These are phyloP conservation scores for Cyclina sinensis DNA, from an alignment of 1,140 invertebrate genomes.

Conservation along the genomic window DNA sequence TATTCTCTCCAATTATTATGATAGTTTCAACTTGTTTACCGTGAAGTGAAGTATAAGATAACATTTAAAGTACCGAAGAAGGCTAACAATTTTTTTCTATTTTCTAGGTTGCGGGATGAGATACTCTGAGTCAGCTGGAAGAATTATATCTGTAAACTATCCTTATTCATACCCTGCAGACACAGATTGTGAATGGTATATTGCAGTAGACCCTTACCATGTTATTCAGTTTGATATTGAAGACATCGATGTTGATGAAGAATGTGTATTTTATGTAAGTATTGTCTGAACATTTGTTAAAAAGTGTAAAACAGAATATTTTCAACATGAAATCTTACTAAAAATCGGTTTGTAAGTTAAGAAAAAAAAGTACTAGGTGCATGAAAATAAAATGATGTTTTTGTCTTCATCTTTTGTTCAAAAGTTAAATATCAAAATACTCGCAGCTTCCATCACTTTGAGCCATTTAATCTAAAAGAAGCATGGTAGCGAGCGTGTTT, in stretches of 20 bases:
- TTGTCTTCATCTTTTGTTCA: too few species aligned
- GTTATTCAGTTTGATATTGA: not conserved
- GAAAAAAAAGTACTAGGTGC: too few species aligned
- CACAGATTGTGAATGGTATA: not conserved
- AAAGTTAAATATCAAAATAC: too few species aligned
- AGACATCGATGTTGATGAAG: conserved; percentile 7
- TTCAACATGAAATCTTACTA: too few species aligned
- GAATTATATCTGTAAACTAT: conserved; percentile 1
- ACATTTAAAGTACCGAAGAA: not conserved
- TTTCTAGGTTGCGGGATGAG: conserved; percentile 11
- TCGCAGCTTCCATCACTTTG: too few species aligned
- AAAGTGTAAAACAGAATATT: too few species aligned
- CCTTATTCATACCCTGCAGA: not conserved
- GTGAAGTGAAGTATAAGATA: not conserved
- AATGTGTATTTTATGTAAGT: conserved; percentile 37
- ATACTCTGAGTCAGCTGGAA: not conserved
- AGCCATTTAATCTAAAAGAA: too few species aligned
- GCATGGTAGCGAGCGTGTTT: too few species aligned
- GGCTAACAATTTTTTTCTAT: not conserved
- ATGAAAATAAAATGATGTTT: too few species aligned
- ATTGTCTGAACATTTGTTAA: not conserved
- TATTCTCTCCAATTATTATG: not conserved
- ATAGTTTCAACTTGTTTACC: not conserved
- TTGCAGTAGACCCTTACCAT: conserved; percentile 14
- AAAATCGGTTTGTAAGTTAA: too few species aligned